phyloP scores from a whole-genome alignment of 2,797 vertebrate species.

The Sciurus carolinensis region DNA sequence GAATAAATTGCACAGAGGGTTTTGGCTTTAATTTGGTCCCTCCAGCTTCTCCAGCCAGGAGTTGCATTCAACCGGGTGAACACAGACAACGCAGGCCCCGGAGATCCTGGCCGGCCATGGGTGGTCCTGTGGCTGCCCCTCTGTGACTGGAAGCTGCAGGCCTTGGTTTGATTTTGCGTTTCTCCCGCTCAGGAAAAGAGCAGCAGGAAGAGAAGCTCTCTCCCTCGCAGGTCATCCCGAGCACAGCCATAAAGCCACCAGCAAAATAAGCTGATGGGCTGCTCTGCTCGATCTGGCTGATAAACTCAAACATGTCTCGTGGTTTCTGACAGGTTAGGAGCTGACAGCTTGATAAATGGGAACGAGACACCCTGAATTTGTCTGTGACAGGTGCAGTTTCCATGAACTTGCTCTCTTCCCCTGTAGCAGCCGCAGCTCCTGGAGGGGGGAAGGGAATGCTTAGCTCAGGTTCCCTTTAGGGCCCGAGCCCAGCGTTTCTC shows the following conservation, averaged over 20 bases:
- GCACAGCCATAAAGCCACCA: slow-evolving; percentile 23
- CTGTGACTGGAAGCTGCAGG: background rate
- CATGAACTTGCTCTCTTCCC: slow-evolving; percentile 53
- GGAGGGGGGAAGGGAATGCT: background rate
- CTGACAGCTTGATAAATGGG: slow-evolving; percentile 84
- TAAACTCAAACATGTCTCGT: slow-evolving; percentile 66
- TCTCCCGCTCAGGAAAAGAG: background rate
- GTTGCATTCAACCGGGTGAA: slow-evolving; percentile 63
- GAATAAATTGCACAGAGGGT: slow-evolving; percentile 82
- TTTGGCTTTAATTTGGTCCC: slow-evolving; percentile 73
- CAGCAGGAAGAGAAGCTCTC: background rate
- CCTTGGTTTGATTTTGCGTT: background rate
- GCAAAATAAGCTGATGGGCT: slow-evolving; percentile 15
- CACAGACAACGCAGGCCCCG: slow-evolving; percentile 3
- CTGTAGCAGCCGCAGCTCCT: background rate
- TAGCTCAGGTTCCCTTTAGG: background rate
- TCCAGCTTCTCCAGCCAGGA: slow-evolving; percentile 58
- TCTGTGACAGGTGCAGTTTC: slow-evolving; percentile 85
- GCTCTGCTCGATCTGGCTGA: slow-evolving; percentile 28
- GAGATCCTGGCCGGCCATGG: background rate
- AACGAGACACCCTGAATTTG: slow-evolving; percentile 76
- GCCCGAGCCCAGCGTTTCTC: slow-evolving; percentile 14
- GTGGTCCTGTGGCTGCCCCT: background rate
- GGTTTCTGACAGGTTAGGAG: slow-evolving; percentile 77
- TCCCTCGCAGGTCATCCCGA: background rate